Conservation (phyloP, 2,113 vertebrate genomes). For the Muntiacus muntjak region DNA sequence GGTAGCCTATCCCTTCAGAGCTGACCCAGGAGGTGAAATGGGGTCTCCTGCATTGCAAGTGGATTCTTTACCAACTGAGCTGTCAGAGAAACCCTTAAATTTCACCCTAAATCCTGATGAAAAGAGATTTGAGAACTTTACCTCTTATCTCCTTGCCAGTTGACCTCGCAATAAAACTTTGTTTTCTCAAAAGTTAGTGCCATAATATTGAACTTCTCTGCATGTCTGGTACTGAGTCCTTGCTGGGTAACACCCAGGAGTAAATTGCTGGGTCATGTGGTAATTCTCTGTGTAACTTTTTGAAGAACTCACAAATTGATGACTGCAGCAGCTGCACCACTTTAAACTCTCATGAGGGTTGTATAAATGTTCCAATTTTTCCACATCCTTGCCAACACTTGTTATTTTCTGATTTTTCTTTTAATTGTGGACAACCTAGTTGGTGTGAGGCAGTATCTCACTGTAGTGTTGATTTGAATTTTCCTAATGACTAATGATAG, state of each 20-base stretch:
- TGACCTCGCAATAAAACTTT: background rate
- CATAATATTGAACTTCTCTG: background rate
- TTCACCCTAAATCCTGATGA: background rate
- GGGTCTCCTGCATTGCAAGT: background rate
- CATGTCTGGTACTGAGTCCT: background rate
- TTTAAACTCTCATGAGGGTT: background rate
- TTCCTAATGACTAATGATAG: background rate
- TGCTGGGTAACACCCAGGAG: background rate
- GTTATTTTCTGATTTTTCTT: background rate
- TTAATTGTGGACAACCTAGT: background rate
- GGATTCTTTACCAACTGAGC: background rate
- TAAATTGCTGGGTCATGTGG: background rate
- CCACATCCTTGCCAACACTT: background rate
- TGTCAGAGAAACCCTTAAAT: background rate
- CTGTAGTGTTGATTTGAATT: background rate
- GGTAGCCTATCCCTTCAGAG: background rate
- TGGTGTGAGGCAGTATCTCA: background rate
- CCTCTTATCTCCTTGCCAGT: background rate
- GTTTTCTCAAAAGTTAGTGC: background rate
- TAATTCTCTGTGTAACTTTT: background rate
- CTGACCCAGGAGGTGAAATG: background rate
- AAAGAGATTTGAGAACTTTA: background rate
- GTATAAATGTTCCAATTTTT: background rate
- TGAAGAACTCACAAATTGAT: background rate
- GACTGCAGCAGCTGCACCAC: background rate